phyloP scores from a whole-genome alignment of 2,113 vertebrate species.

The Chlorodrepanis virens region DNA sequence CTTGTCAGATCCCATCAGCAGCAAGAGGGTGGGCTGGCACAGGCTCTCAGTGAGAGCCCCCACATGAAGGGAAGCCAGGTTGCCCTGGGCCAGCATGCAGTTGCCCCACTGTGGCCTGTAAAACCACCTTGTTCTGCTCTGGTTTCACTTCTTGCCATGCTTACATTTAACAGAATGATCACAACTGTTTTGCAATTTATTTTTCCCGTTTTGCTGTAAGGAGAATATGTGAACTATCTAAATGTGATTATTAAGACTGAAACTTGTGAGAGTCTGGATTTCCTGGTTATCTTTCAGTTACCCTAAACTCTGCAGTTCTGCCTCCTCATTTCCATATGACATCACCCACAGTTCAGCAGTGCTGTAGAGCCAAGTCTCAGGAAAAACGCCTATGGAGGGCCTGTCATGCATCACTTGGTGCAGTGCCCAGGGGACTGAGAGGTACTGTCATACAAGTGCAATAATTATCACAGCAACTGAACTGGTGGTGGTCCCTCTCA shows the following conservation, averaged over 20 bases:
- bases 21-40: background rate
- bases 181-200: background rate
- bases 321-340: background rate
- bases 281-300: background rate
- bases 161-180: background rate
- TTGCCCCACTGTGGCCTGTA: background rate
- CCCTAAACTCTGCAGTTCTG: background rate
- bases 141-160: background rate
- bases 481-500: background rate
- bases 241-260: background rate
- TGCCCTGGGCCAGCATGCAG: background rate
- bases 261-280: background rate
- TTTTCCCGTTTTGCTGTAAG: background rate
- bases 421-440: accelerated
- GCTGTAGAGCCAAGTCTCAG: background rate
- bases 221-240: background rate
- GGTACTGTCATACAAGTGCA: background rate
- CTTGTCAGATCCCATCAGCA: constrained; percentile 56
- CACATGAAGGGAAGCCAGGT: accelerated
- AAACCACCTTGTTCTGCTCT: background rate
- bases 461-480: background rate
- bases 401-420: background rate
- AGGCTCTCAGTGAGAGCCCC: background rate
- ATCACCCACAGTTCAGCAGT: background rate
- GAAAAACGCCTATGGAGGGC: background rate